These are phyloP conservation scores for Engystomops pustulosus DNA, from an alignment of 2,113 vertebrate species.

Conservation along the genomic window DNA sequence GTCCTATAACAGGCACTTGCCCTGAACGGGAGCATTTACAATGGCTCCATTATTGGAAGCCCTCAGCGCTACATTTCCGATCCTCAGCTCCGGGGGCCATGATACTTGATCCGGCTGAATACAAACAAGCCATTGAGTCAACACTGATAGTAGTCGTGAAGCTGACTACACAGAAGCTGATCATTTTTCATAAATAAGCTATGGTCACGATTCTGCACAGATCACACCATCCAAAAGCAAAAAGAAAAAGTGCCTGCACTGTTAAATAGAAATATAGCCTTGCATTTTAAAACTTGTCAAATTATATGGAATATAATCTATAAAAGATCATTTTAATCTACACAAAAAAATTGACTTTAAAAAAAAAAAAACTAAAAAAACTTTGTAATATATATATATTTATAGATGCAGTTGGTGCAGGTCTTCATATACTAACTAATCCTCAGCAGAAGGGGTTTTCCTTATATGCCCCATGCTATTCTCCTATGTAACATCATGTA, in stretches of 20 bases:
- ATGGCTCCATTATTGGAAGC: neutral
- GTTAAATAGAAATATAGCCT: conserved; percentile 21
- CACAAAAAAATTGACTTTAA: conserved; percentile 3
- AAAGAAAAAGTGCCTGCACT: conserved; percentile 41
- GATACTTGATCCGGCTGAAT: neutral
- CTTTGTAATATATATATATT: conserved; percentile 29
- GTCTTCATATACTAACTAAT: conserved; percentile 25
- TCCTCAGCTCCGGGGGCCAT: neutral
- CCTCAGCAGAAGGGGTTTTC: conserved; percentile 9
- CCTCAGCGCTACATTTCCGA: neutral
- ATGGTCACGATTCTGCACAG: neutral
- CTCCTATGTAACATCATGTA: conserved; percentile 44
- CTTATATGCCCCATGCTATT: neutral
- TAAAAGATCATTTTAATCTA: conserved; percentile 2
- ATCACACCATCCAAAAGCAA: neutral
- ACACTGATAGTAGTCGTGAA: neutral
- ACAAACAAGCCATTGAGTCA: neutral
- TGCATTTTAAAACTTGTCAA: conserved; percentile 17
- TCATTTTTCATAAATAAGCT: neutral
- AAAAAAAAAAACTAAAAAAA: neutral
- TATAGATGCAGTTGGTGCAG: conserved; percentile 34
- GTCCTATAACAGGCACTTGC: neutral
- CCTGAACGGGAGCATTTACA: neutral
- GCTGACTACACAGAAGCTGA: neutral
- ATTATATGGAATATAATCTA: conserved; percentile 30